These are phyloP conservation scores for Pimpla rufipes DNA, from an alignment of 2,888 invertebrate genomes.

Conservation along the genomic window DNA sequence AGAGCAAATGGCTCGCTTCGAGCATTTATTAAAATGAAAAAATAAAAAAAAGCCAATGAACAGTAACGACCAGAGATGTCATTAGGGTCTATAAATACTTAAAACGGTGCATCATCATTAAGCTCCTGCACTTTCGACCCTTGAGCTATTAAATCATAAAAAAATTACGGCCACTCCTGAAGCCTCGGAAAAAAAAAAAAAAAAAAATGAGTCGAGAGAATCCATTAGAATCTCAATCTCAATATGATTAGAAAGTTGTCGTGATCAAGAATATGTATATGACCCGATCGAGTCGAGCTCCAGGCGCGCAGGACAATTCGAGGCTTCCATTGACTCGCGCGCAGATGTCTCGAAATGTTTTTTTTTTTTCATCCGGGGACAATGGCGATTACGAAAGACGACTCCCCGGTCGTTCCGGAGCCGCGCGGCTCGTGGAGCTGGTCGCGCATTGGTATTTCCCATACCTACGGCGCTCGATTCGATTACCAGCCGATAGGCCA, in stretches of 20 bases:
- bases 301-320: constrained; percentile 24
- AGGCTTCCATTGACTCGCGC: not conserved
- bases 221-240: constrained; percentile 22
- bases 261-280: constrained; percentile 10
- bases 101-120: constrained; percentile 12
- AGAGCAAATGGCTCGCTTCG: constrained; percentile 27
- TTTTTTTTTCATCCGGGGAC: constrained; percentile 52
- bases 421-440: not conserved
- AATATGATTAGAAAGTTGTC: constrained; percentile 63
- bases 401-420: constrained; percentile 43
- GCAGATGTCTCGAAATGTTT: constrained; percentile 30
- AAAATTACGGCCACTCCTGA: not conserved
- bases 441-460: not conserved
- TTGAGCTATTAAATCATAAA: constrained; percentile 21
- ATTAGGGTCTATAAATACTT: not conserved
- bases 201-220: constrained; percentile 35
- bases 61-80: constrained; percentile 1
- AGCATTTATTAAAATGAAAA: constrained; percentile 38
- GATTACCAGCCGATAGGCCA: constrained; percentile 62
- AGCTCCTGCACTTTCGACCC: constrained; percentile 6
- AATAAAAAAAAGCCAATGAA: not conserved
- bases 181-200: not conserved
- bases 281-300: constrained; percentile 30
- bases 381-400: constrained; percentile 66
- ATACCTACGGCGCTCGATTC: constrained; percentile 52